Base-by-base conservation (phyloP, 2,797 vertebrate species). In the Rousettus madagascariensis region DNA sequence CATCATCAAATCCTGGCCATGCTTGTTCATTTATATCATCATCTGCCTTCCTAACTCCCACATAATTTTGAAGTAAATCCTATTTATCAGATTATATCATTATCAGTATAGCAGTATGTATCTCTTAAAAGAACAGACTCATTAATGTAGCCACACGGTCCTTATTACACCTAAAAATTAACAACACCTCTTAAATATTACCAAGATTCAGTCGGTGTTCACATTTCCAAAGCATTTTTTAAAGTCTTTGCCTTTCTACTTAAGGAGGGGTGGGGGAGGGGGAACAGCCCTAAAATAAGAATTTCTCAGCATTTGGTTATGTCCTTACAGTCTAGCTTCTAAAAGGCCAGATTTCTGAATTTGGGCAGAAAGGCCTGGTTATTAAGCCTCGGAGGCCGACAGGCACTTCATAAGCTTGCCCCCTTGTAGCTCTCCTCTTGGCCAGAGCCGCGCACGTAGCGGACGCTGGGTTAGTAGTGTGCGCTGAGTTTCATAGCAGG, bases 181-280 rank as follows among this genome's bases (percentile, higher is more conserved):
- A 68, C 11, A 57, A 38, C 33, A 22, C 5, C 22, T 30, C 66
- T 30, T 59, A 93, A 68, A 69, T 49, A 41, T 49, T 59, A 80
- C n/a, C 20, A 82, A 92, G 49, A 80, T 79, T 86, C 49, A 26
- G 15, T n/a, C 38, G 51, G 71, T 57, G 6, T 66, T 95, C 66
- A 90, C 33, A 28, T 87, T 90, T 90, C 66, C 71, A 55, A 90
- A 69, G 65, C 16, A 57, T 38, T 53, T 78, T 88, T 36, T 55
- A 20, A 90, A 82, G 22, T n/a, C 72, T 88, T 74, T 74, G 82
- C 66, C 85, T 71, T 95, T 87, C 55, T 19, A 59, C 80, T 63
- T 86, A 51, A 49, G 15, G 15, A 15, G 15, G 49, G 15, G 49
- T 16, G 4, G 49, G 15, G 46, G 46, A 3, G 3, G 49, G 49